These are phyloP conservation scores for Megaleporinus macrocephalus DNA, from an alignment of 2,113 vertebrate species.

Conservation along the genomic window DNA sequence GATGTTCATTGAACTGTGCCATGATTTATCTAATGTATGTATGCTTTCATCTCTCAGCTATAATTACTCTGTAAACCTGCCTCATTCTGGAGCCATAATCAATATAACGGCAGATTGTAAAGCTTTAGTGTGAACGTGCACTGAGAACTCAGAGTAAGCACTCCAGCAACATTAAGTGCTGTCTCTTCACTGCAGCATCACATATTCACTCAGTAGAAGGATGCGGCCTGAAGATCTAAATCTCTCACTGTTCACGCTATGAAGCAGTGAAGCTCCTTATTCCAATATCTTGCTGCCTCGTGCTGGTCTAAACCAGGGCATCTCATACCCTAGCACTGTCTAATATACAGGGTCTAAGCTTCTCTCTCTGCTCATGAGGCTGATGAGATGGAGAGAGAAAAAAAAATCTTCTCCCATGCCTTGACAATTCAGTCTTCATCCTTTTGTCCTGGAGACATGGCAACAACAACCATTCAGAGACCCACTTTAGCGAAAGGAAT, in stretches of 20 bases:
- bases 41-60: constrained; percentile 35
- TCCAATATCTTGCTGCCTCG: constrained; percentile 42
- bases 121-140: constrained; percentile 13
- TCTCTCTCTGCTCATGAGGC: not conserved
- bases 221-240: not conserved
- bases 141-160: not conserved
- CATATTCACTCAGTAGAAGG: not conserved
- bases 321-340: constrained; percentile 3
- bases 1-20: constrained; percentile 10
- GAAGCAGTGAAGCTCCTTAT: constrained; percentile 46
- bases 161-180: not conserved
- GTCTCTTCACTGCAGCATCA: not conserved
- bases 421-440: constrained; percentile 46
- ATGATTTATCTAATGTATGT: constrained; percentile 46
- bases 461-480: constrained; percentile 48
- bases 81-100: constrained; percentile 33
- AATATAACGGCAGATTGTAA: constrained; percentile 28
- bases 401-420: not conserved
- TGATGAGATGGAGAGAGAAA: not conserved
- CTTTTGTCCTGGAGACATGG: constrained; percentile 31
- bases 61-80: constrained; percentile 44
- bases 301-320: constrained; percentile 42
- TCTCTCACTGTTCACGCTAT: constrained; percentile 4
- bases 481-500: constrained; percentile 29
- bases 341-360: constrained; percentile 8